These are phyloP conservation scores for Mallotus villosus DNA, from an alignment of 2,797 vertebrate genomes.

Conservation along the genomic window DNA sequence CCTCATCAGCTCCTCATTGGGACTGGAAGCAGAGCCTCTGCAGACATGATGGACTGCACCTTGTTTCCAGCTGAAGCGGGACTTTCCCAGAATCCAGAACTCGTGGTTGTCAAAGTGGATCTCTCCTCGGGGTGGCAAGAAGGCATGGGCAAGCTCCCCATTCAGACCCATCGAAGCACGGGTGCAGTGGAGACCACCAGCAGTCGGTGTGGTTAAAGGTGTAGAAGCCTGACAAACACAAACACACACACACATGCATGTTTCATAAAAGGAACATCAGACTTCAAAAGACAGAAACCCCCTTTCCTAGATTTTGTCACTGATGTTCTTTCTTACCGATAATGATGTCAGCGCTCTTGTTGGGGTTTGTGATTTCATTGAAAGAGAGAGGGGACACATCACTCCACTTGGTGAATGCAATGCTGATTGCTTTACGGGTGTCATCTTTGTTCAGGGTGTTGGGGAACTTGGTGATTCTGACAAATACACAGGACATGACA, in stretches of 20 bases:
- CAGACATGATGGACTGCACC: constrained; percentile 55
- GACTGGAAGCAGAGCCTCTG: no score
- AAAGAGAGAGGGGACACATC: constrained; percentile 81
- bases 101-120: constrained; percentile 87
- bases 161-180: constrained; percentile 84
- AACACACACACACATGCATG: constrained; percentile 13
- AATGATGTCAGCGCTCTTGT: constrained; percentile 70
- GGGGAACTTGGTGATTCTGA: constrained; percentile 77
- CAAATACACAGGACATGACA: background rate
- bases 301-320: background rate
- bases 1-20: no score
- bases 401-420: constrained; percentile 83
- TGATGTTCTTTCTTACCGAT: constrained; percentile 68
- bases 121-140: constrained; percentile 80
- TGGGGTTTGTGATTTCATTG: constrained; percentile 60
- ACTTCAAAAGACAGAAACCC: background rate
- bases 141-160: constrained; percentile 82
- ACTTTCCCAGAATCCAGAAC: constrained; percentile 84
- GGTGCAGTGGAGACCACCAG: constrained; percentile 79
- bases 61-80: constrained; percentile 86
- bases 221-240: constrained; percentile 76
- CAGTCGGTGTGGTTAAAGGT: constrained; percentile 84
- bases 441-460: constrained; percentile 78
- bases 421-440: constrained; percentile 78
- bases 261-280: background rate